Evolutionary conservation across 2,797 vertebrate genomes (phyloP).

Genomic region (Eupleurogrammus muticus): DNA sequence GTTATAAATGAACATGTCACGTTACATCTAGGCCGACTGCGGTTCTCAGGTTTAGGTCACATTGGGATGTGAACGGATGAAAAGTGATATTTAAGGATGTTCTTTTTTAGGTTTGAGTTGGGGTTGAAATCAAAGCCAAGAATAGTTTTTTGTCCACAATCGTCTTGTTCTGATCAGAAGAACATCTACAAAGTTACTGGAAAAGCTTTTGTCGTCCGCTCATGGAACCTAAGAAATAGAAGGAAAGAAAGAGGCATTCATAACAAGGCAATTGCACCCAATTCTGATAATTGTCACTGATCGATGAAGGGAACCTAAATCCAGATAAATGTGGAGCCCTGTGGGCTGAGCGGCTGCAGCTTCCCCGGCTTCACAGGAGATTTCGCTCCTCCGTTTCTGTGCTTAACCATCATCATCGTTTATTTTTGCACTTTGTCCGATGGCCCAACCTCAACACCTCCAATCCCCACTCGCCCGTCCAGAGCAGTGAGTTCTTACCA

Average conservation of each 20-base stretch:
- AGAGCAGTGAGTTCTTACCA: conserved; percentile 67
- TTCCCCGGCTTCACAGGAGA: conserved; percentile 35
- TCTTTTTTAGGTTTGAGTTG: conserved; percentile 39
- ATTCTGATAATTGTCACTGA: conserved; percentile 69
- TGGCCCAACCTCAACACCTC: conserved; percentile 41
- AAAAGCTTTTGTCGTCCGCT: conserved; percentile 55
- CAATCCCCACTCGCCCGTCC: conserved; percentile 48
- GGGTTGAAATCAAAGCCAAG: conserved; percentile 67
- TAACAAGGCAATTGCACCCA: conserved; percentile 70
- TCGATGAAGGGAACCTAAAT: conserved; percentile 73
- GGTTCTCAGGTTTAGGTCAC: conserved; percentile 44
- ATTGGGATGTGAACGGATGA: conserved; percentile 14
- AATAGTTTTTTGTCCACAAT: conserved; percentile 66
- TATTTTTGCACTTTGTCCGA: conserved; percentile 41
- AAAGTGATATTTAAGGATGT: conserved; percentile 33
- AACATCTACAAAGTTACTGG: conserved; percentile 48
- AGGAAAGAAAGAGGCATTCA: conserved; percentile 66
- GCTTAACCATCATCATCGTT: conserved; percentile 36
- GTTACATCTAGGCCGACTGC: conserved; percentile 34
- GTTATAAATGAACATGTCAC: conserved; percentile 32
- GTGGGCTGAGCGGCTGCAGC: conserved; percentile 50
- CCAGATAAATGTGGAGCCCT: conserved; percentile 64
- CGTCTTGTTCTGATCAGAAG: conserved; percentile 65
- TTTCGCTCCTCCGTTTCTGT: conserved; percentile 14
- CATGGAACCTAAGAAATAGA: conserved; percentile 48